These are phyloP conservation scores for Drosophila stalkeri DNA, from an alignment of 2,888 invertebrate genomes.

Conservation along the genomic window DNA sequence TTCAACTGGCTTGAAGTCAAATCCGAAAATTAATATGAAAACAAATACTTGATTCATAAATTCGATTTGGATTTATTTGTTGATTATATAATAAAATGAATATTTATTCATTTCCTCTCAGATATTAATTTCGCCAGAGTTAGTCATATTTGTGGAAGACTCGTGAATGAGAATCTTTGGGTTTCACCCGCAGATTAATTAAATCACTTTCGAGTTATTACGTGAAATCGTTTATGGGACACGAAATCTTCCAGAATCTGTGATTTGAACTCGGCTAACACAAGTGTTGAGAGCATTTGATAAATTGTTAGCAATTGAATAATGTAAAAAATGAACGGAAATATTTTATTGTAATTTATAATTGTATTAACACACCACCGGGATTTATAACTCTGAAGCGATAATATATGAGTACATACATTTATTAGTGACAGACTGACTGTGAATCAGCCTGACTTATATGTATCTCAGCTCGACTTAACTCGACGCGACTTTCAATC, in stretches of 20 bases:
- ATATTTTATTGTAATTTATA: constrained; percentile 69
- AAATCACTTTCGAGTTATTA: constrained; percentile 11
- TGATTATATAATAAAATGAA: no score
- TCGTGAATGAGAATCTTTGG: constrained; percentile 19
- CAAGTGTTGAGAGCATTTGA: constrained; percentile 47
- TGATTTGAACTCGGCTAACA: constrained; percentile 29
- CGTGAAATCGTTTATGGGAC: constrained; percentile 1
- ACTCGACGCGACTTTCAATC: constrained; percentile 46
- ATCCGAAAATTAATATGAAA: not conserved
- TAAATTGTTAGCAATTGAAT: constrained; percentile 60
- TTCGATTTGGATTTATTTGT: not conserved
- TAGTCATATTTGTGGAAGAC: not conserved
- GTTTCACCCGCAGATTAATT: constrained; percentile 5
- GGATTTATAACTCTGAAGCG: constrained; percentile 51
- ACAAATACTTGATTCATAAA: not conserved
- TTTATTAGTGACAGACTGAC: not conserved
- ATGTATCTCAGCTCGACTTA: constrained; percentile 29
- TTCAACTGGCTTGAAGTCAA: not conserved
- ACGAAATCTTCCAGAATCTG: constrained; percentile 11
- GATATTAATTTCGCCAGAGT: no score
- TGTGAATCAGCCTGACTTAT: constrained; percentile 63
- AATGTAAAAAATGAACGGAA: constrained; percentile 73
- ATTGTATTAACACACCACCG: constrained; percentile 52
- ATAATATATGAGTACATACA: not conserved
- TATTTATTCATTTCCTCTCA: not conserved